Base-by-base conservation (phyloP, 1,140 invertebrate species). In the Zaprionus capensis region DNA sequence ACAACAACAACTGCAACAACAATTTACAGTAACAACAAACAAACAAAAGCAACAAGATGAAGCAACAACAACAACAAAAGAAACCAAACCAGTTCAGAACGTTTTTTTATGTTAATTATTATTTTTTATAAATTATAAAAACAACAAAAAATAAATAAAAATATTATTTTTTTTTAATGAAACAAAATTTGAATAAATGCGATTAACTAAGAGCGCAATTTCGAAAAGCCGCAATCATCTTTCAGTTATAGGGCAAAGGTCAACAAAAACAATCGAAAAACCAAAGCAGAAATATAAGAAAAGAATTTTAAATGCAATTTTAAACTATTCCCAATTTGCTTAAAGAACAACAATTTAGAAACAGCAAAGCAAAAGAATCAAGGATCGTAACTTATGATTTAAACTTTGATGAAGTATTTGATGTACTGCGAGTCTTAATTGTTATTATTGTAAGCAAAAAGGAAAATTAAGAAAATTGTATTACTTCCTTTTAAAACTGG, bases 81-180 rank as follows among this genome's bases (percentile, higher is more conserved):
- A 81, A 80, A 82, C 85, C 85, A 90, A 90, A 90, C 85, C 86
- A 90, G 85, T 90, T 90, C 76, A 85, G 81, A 90, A 90, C 76
- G 86, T 91, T 90, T 88, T 81, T 86, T 85, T 90, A 91, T 90
- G 81, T 88, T 88, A 88, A 90, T 90, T 90, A 75, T 90, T 90
- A 90, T 82, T 90, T 82, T 88, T 84, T 90, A 85, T 82, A 84
- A 84, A 82, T 82, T 74, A 86, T 51, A 76, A 56, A 79, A 58
- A 38, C 24, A 71, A 28, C 1, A 31, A 31, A 56, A 79, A 59
- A 59, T 38, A 66, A 63, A 75, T 62, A 58, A 51, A 55, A 62
- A 51, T 61, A 65, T 20, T 20, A 46, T 36, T 55, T 28, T 64
- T 70, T 71, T 69, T 62, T 46, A 44, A 38, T 51, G 15, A 55